Evolutionary conservation across 2,888 invertebrate species (phyloP).

Genomic region (Pelosia muscerda): DNA sequence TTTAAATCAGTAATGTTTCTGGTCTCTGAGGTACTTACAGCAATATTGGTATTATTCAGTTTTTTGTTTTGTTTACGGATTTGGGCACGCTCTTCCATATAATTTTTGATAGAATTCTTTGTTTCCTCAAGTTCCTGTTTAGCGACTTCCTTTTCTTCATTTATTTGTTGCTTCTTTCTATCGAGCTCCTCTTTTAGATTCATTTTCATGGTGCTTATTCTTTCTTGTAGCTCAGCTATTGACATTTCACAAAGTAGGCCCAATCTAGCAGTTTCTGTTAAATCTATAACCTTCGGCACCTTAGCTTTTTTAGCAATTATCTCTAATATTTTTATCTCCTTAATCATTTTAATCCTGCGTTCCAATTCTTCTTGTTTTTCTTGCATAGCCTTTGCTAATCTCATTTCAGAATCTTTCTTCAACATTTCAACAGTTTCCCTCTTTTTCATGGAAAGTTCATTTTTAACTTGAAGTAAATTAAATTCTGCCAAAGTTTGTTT

Average conservation of each 20-base stretch:
- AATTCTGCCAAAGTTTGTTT: slow-evolving; percentile 70
- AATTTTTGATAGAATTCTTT: slow-evolving; percentile 76
- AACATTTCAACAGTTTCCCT: slow-evolving; percentile 68
- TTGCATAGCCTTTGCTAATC: slow-evolving; percentile 73
- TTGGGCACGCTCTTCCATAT: slow-evolving; percentile 67
- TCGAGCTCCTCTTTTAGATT: slow-evolving; percentile 84
- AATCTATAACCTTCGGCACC: slow-evolving; percentile 85
- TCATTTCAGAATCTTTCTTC: slow-evolving; percentile 68
- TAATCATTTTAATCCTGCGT: slow-evolving; percentile 78
- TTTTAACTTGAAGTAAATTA: slow-evolving; percentile 68
- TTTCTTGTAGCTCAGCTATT: slow-evolving; percentile 87
- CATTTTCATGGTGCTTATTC: slow-evolving; percentile 81
- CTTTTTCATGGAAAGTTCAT: slow-evolving; percentile 61
- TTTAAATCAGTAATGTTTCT: slow-evolving; percentile 82
- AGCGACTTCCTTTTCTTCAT: slow-evolving; percentile 74
- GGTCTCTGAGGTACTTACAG: slow-evolving; percentile 50
- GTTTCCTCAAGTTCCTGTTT: slow-evolving; percentile 80
- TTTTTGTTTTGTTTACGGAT: slow-evolving; percentile 66
- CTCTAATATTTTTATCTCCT: slow-evolving; percentile 82
- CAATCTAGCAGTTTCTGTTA: slow-evolving; percentile 86
- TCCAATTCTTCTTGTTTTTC: slow-evolving; percentile 82
- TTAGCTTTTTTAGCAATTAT: slow-evolving; percentile 83
- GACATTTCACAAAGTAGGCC: slow-evolving; percentile 89
- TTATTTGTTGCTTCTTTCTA: slow-evolving; percentile 77
- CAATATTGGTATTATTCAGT: slow-evolving; percentile 38